A percentile compares a stretch with the other conserved stretches of the same genome.
phyloP scores from a whole-genome alignment of 2,113 vertebrate genomes.

The Felis catus region DNA sequence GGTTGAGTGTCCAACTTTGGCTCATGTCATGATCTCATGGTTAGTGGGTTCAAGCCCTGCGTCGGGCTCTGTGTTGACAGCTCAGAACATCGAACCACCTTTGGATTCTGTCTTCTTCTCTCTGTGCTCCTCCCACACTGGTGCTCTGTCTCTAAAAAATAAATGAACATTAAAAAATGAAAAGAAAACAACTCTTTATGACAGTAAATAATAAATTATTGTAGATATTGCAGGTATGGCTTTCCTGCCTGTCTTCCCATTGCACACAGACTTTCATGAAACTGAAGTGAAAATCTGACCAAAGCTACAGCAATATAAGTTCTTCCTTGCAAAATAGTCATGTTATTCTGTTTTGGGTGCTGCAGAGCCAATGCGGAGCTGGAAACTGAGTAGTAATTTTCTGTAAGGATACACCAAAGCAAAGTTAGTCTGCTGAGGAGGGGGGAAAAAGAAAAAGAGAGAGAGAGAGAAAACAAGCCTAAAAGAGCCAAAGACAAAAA shows the following conservation, averaged over 20 bases:
- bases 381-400: conserved; percentile 32
- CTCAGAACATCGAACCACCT: too few species aligned
- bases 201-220: not conserved
- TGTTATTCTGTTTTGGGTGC: not conserved
- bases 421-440: not conserved
- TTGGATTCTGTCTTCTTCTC: too few species aligned
- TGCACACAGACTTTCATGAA: not conserved
- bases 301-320: not conserved
- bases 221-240: not conserved
- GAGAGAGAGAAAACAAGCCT: not conserved
- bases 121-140: too few species aligned
- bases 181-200: not conserved
- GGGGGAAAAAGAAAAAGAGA: fast-evolving
- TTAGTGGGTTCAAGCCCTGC: too few species aligned
- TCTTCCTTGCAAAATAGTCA: not conserved
- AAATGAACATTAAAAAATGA: too few species aligned
- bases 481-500: not conserved
- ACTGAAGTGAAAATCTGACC: not conserved
- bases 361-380: not conserved
- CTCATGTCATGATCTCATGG: too few species aligned
- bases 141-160: too few species aligned
- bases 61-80: too few species aligned
- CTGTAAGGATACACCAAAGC: not conserved
- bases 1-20: too few species aligned
- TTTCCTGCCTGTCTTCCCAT: not conserved